Base-by-base conservation (phyloP, 2,888 invertebrate species). In the Cepaea hortensis region DNA sequence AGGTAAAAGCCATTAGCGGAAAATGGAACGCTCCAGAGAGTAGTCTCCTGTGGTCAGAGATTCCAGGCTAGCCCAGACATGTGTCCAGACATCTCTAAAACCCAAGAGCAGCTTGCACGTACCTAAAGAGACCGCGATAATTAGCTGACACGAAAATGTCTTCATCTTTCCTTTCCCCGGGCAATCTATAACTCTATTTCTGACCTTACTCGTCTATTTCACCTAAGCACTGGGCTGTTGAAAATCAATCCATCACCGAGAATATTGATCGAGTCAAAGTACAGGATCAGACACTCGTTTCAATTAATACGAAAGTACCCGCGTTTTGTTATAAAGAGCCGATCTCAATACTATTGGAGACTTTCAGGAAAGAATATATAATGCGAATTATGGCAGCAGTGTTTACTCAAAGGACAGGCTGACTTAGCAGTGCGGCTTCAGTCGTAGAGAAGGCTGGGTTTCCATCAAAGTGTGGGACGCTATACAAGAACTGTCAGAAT, bases 131-230 rank as follows among this genome's bases (percentile, higher is more conserved):
- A 48, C 48, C 20, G 15, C 50, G 76, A 15, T 76, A 76, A 76
- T 76, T 76, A 76, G 50, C 20, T 46, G 4, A 18, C 76, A n/a
- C 68, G 7, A 13, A 76, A 76, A 76, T 50, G 20, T 50, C 50
- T 76, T 50, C n/a, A 18, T 76, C 20, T 50, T 50, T 55, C 15
- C 76, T 50, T 48, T 20, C 20, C 50, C 11, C n/a, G 3, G 48
- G 50, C 76, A 76, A 76, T 76, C 76, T 76, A 76, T 50, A 76
- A 76, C 15, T 18, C 76, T 76, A 76, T 76, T 76, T 76, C 76
- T 76, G 76, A 76, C 48, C 76, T 50, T 18, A 18, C 20, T 50
- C 76, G 76, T 76, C 48, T 46, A 76, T 50, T 76, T 50, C 50
- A 76, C 76, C 76, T 76, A 76, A 20, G 20, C 50, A 50, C 50